Conservation (phyloP, 2,888 invertebrate species). For the Sturmia bella region DNA sequence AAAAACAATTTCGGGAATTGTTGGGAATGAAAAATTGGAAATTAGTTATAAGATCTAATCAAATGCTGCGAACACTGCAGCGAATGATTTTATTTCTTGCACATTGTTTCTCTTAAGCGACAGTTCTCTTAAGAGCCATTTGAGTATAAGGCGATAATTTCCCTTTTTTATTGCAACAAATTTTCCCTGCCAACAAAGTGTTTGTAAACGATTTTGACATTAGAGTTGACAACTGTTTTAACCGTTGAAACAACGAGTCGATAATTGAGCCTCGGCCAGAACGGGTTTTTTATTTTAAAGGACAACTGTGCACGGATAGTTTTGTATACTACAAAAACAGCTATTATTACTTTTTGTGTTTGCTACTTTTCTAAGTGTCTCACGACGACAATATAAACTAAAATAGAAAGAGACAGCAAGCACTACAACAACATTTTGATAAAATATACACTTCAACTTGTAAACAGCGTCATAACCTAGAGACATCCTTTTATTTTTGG, state of each 20-base stretch:
- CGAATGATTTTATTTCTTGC: too few relatives aligned
- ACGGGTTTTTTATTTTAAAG: constrained; percentile 43
- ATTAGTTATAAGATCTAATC: too few relatives aligned
- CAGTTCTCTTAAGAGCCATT: constrained; percentile 8
- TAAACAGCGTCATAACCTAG: constrained; percentile 67
- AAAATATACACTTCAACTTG: constrained; percentile 44
- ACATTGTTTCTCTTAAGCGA: constrained; percentile 19
- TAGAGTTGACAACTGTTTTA: constrained; percentile 16
- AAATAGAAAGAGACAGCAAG: constrained; percentile 32
- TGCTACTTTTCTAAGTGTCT: constrained; percentile 1
- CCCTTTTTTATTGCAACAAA: constrained; percentile 10
- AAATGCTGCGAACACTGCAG: too few relatives aligned
- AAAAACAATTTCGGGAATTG: too few relatives aligned
- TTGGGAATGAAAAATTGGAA: too few relatives aligned
- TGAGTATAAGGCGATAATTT: background rate
- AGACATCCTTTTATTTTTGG: constrained; percentile 52
- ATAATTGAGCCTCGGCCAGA: constrained; percentile 59
- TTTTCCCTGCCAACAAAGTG: constrained; percentile 30
- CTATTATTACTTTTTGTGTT: constrained; percentile 19
- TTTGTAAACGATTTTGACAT: constrained; percentile 43
- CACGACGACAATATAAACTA: constrained; percentile 16
- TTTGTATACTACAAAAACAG: constrained; percentile 63
- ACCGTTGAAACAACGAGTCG: constrained; percentile 44
- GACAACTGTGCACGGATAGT: constrained; percentile 59
- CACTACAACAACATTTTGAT: constrained; percentile 31